phyloP scores from a whole-genome alignment of 2,888 invertebrate species.

The Fragum sueziense region DNA sequence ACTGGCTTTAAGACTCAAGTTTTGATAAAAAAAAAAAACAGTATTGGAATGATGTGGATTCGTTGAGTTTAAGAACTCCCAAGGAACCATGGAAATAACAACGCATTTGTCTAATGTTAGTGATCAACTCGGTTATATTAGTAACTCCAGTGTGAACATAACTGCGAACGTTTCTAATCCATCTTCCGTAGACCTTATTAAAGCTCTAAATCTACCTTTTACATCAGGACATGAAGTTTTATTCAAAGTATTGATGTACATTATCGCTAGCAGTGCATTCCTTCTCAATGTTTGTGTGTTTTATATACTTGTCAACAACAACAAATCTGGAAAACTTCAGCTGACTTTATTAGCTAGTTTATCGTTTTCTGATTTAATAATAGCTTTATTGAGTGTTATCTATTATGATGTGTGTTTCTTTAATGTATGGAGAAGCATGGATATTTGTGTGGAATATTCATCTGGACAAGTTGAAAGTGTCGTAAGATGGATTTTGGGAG shows the following conservation, averaged over 20 bases:
- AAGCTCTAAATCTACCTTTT: too few species aligned
- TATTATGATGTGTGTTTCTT: neutral
- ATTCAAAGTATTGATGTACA: neutral
- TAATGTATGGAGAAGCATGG: neutral
- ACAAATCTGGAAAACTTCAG: neutral
- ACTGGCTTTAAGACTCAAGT: too few species aligned
- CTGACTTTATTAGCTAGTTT: neutral
- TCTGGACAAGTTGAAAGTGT: neutral
- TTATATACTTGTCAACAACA: neutral
- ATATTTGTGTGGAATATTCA: neutral
- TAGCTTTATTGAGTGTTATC: neutral
- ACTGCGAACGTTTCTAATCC: too few species aligned
- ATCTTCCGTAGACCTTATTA: too few species aligned
- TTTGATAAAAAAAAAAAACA: too few species aligned
- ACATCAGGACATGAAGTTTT: too few species aligned
- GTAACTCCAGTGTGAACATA: too few species aligned
- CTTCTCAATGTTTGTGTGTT: neutral
- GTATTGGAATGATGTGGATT: too few species aligned
- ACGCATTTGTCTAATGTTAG: too few species aligned
- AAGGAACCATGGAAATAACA: too few species aligned
- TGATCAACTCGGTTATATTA: too few species aligned
- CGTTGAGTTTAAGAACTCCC: too few species aligned
- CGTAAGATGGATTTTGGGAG: neutral
- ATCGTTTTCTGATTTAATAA: neutral
- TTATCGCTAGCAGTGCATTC: neutral